phyloP scores from a whole-genome alignment of 2,113 vertebrate species.

The Nycticryphes semicollaris region DNA sequence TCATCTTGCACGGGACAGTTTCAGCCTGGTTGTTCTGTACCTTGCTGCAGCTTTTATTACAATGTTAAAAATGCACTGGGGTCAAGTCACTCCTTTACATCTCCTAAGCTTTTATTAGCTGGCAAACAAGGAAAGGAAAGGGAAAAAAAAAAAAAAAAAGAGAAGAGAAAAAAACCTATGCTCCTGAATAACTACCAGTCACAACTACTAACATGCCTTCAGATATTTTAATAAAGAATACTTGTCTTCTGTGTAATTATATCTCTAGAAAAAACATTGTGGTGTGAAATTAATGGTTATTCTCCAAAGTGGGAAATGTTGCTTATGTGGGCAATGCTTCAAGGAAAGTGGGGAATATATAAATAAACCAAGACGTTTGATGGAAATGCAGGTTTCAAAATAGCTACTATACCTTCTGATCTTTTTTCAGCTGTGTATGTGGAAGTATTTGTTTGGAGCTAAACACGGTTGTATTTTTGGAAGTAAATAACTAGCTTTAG shows the following conservation, averaged over 20 bases:
- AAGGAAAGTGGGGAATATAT: conserved; percentile 40
- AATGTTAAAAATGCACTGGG: neutral
- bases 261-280: conserved; percentile 52
- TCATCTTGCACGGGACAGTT: neutral
- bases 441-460: conserved; percentile 52
- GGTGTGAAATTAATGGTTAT: conserved; percentile 61
- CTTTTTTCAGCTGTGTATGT: conserved; percentile 56
- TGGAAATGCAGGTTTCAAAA: conserved; percentile 62
- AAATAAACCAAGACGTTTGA: conserved; percentile 53
- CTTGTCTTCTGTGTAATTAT: conserved; percentile 52
- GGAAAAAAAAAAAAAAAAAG: accelerated
- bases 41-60: neutral
- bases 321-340: conserved; percentile 57
- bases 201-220: conserved; percentile 19
- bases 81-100: neutral
- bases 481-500: conserved; percentile 61
- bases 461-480: conserved; percentile 49
- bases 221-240: conserved; percentile 62
- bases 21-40: neutral
- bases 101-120: neutral
- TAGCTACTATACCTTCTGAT: conserved; percentile 55
- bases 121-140: neutral
- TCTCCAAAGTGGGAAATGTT: conserved; percentile 49
- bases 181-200: conserved; percentile 11
- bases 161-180: neutral